Evolutionary conservation across 2,888 invertebrate species (phyloP), one percentile per base, ranked within the genome.

Genomic region (Drosophila prolongata): DNA sequence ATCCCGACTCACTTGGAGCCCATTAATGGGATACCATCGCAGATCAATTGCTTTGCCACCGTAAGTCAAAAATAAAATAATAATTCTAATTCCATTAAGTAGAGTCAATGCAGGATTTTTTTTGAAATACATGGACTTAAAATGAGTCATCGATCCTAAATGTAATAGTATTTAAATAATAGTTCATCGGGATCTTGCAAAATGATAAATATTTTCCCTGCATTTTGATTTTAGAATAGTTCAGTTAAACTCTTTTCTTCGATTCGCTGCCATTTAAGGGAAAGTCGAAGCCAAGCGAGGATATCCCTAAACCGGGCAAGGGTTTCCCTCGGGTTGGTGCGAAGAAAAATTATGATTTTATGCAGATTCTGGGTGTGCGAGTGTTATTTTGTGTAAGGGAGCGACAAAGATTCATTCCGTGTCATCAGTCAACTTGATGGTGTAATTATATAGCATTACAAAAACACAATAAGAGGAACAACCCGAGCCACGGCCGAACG

Each of bases 381-480:
- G 57, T 57, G 34, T 34, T 61, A 11, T 70, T 70, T 69, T 79
- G 67, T 76, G 69, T 75, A 87, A 83, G 83, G 87, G 77, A 79
- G 84, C 82, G 90, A 90, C 91, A 90, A 80, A 85, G 90, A 90
- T 91, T 90, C 90, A 90, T 90, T 90, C 61, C 90, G 90, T 90
- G 91, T 92, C 92, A 92, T 92, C 92, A 92, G 92, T 92, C 92
- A 92, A 91, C 89, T 92, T 92, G 92, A 92, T 92, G 91, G 90
- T 90, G 91, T 92, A 92, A 92, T 92, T 92, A 92, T 89, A 80
- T 81, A 76, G 71, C 75, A 77, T 80, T 83, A 79, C 71, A 77
- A 61, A 53, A 78, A 83, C 76, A 76, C 75, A 79, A 70, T 69
- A 57, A 56, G 14, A 60, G 67, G 46, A 55, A 68, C 53, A 70